Percentiles rank a stretch among this genome's conserved stretches.
phyloP scores from a whole-genome alignment of 2,113 vertebrate genomes.

The Sphaerodactylus townsendi region DNA sequence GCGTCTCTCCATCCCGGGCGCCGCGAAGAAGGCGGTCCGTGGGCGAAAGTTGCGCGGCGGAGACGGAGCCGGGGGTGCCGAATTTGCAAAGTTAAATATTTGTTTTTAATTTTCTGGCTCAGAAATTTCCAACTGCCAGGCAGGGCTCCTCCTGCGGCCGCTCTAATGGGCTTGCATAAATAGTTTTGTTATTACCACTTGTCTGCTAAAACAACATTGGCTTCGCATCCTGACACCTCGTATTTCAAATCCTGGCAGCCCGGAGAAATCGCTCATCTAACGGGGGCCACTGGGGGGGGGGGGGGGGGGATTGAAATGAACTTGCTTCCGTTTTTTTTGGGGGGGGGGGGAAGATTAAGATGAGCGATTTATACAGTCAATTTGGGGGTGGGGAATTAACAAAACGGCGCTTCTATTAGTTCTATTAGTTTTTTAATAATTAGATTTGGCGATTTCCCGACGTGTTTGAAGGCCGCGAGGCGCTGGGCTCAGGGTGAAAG shows the following conservation, averaged over 20 bases:
- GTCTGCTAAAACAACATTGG: conserved; percentile 57
- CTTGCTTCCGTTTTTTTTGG: not conserved
- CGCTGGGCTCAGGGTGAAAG: conserved; percentile 31
- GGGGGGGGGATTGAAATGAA: not conserved
- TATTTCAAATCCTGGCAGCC: conserved; percentile 34
- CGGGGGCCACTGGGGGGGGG: not conserved
- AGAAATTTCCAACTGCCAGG: conserved; percentile 70
- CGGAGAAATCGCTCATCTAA: conserved; percentile 25
- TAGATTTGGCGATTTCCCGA: conserved; percentile 22
- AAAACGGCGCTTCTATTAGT: not conserved
- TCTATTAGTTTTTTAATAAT: too few species aligned
- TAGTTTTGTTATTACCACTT: conserved; percentile 47
- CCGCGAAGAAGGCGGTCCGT: conserved; percentile 28
- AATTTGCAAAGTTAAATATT: conserved; percentile 78
- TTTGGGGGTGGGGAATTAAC: conserved; percentile 14
- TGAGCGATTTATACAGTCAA: not conserved
- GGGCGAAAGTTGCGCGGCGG: conserved; percentile 62
- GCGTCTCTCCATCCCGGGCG: conserved; percentile 44
- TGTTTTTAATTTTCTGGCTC: conserved; percentile 82
- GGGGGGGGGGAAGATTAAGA: not conserved
- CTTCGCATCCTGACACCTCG: conserved; percentile 29
- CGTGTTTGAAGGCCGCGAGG: conserved; percentile 51
- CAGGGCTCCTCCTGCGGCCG: conserved; percentile 51
- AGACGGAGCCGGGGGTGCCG: conserved; percentile 44
- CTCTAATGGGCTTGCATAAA: conserved; percentile 62